Conservation (phyloP, 2,113 vertebrate species). For the Takifugu flavidus region DNA sequence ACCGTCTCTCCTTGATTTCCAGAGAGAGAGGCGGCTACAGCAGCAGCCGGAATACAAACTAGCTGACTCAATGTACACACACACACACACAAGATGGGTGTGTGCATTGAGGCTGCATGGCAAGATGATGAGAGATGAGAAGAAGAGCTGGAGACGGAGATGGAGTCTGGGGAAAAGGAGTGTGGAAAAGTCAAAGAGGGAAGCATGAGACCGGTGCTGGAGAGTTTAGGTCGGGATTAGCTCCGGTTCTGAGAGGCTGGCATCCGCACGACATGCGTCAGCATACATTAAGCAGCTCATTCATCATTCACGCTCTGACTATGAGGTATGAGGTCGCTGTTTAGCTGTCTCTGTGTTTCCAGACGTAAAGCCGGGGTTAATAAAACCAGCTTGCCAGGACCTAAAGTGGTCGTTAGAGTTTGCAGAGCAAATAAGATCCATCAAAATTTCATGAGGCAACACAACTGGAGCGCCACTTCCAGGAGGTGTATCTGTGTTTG, state of each 20-base stretch:
- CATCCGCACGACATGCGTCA: slow-evolving; percentile 55
- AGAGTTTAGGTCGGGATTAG: slow-evolving; percentile 47
- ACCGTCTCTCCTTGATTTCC: slow-evolving; percentile 60
- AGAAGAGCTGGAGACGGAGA: neutral
- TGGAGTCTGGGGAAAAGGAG: slow-evolving; percentile 10
- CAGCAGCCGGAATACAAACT: slow-evolving; percentile 67
- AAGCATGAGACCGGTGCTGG: slow-evolving; percentile 12
- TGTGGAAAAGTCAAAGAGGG: neutral
- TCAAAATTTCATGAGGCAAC: slow-evolving; percentile 24
- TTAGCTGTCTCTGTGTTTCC: slow-evolving; percentile 23
- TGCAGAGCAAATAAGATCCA: neutral
- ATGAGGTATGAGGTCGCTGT: slow-evolving; percentile 41
- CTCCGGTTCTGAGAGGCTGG: slow-evolving; percentile 21
- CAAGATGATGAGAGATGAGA: slow-evolving; percentile 36
- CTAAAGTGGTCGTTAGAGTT: slow-evolving; percentile 5
- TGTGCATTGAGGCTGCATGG: slow-evolving; percentile 19
- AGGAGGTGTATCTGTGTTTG: slow-evolving; percentile 1
- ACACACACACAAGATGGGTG: slow-evolving; percentile 19
- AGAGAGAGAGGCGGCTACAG: slow-evolving; percentile 53
- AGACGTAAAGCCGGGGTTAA: slow-evolving; percentile 19
- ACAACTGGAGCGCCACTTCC: too few species aligned
- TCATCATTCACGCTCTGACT: slow-evolving; percentile 48
- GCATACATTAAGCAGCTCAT: slow-evolving; percentile 53
- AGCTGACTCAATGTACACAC: slow-evolving; percentile 59
- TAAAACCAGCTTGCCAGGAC: slow-evolving; percentile 13